These are phyloP conservation scores for Drosophila mayri DNA, from an alignment of 1,140 invertebrate genomes.

Conservation along the genomic window DNA sequence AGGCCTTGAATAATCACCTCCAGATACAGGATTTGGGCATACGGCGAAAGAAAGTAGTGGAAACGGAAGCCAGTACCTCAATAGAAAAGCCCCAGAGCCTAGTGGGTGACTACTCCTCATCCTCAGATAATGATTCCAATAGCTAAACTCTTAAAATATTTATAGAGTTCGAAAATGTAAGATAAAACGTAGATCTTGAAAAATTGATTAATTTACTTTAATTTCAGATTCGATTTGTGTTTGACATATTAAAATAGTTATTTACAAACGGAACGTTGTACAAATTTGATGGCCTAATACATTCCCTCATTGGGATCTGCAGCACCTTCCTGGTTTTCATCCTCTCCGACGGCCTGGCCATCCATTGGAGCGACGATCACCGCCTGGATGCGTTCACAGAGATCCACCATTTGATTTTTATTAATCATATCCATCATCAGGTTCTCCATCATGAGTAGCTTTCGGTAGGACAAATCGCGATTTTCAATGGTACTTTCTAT, in stretches of 20 bases:
- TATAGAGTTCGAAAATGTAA: background rate
- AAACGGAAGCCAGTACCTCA: background rate
- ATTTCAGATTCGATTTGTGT: conserved; percentile 11
- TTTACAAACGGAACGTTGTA: conserved; percentile 16
- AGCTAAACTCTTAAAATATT: background rate
- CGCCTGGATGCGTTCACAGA: conserved; percentile 57
- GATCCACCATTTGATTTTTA: conserved; percentile 33
- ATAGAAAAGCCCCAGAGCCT: conserved; percentile 46
- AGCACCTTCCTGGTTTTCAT: background rate
- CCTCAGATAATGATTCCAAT: conserved; percentile 52
- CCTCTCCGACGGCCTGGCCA: conserved; percentile 12
- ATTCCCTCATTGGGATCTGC: conserved; percentile 42
- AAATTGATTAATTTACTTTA: background rate
- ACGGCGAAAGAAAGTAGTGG: conserved; percentile 36
- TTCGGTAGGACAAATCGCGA: conserved; percentile 60
- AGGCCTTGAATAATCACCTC: conserved; percentile 83
- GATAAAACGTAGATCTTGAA: background rate
- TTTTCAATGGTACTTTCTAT: conserved; percentile 15
- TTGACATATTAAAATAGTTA: conserved; percentile 28
- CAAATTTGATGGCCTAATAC: conserved; percentile 20
- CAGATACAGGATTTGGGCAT: conserved; percentile 78
- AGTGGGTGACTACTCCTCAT: conserved; percentile 69
- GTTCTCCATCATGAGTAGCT: conserved; percentile 60
- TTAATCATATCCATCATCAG: conserved; percentile 38
- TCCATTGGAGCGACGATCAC: conserved; percentile 53